Base-by-base conservation (phyloP, 2,113 vertebrate species). In the Taurulus bubalis region DNA sequence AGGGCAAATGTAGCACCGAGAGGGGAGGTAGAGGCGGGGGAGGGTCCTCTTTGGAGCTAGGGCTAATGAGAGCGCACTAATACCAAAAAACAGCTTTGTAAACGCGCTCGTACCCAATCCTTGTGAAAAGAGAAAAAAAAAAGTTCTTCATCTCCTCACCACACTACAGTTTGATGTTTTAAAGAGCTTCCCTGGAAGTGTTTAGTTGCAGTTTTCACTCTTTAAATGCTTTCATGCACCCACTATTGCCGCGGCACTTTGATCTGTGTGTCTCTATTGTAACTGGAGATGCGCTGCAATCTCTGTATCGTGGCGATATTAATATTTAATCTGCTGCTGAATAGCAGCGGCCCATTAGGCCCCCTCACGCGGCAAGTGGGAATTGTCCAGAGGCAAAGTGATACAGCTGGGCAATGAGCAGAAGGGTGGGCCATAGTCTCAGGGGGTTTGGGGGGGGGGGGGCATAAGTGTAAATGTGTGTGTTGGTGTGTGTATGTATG, bases 271-370 rank as follows among this genome's bases (percentile, higher is more conserved):
- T 91, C 91, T 94, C 91, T 85, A 91, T 95, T 94, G 94, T 95
- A 95, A 95, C 90, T 83, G 84, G 94, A 95, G 94, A 95, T 94
- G 93, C 91, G 86, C 90, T 83, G 93, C 95, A 95, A 95, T 95
- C 94, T 95, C 92, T 94, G 94, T 94, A 95, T 95, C 86, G 84
- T 95, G 92, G 91, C 85, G 12, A 92, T 94, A 95, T 96, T 95
- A 96, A 96, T 96, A 96, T 96, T 95, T 96, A 94, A 96, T 96
- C 94, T 91, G 85, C 92, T 87, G 89, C 95, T 95, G 94, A 95
- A 95, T 95, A 94, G 95, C 91, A 83, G 91, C 83, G 93, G 93
- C 92, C 95, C 94, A 95, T 95, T 95, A 95, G 93, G 92, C 90
- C 94, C 93, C 93, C 92, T 92, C 91, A 95, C 92, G 91, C 87